These are phyloP conservation scores for Poecilobothrus nobilitatus DNA, from an alignment of 2,888 invertebrate genomes.

Conservation along the genomic window DNA sequence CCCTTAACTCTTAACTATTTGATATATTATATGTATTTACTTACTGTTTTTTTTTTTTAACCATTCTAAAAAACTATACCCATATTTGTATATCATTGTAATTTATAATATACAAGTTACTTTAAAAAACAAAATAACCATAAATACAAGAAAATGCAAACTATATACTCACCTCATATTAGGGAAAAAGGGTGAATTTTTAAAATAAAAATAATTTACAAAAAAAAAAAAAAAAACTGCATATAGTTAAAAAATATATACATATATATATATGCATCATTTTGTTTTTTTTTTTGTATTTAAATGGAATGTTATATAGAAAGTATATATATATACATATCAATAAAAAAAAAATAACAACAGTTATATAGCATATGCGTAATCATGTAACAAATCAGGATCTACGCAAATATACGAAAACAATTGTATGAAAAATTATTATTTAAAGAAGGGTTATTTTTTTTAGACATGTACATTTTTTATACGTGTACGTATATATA, in stretches of 20 bases:
- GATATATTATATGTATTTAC: too few relatives aligned
- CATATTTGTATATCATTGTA: background rate
- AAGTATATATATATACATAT: background rate
- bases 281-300: too few relatives aligned
- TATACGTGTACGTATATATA: background rate
- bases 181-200: background rate
- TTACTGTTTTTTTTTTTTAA: too few relatives aligned
- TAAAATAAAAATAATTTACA: background rate
- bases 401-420: background rate
- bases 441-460: too few relatives aligned
- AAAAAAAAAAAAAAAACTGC: background rate
- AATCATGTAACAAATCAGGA: constrained; percentile 4
- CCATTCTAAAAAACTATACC: background rate
- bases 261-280: too few relatives aligned
- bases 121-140: background rate
- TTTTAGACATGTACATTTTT: background rate
- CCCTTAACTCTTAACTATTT: background rate
- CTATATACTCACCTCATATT: too few relatives aligned
- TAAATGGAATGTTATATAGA: too few relatives aligned
- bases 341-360: background rate
- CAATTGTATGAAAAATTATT: background rate
- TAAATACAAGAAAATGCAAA: too few relatives aligned
- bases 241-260: background rate
- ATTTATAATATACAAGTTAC: background rate
- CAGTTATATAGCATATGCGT: background rate